phyloP scores from a whole-genome alignment of 2,797 vertebrate genomes.

The Benthosema pterotum region DNA sequence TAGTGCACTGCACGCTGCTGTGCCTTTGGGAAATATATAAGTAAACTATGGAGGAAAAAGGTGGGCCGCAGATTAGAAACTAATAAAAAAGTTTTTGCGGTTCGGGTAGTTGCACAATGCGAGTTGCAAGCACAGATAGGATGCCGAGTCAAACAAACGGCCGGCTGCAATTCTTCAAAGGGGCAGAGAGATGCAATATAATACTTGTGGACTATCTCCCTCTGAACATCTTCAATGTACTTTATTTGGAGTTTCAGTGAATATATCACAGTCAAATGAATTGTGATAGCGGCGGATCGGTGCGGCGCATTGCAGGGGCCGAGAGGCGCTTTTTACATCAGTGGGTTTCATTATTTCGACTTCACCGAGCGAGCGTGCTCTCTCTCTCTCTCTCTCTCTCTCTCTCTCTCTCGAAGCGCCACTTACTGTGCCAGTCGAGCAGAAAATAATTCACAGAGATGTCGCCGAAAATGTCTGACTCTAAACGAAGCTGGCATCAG shows the following conservation, averaged over 20 bases:
- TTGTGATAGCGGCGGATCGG: not conserved
- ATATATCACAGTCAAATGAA: conserved; percentile 30
- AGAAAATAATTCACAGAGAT: conserved; percentile 21
- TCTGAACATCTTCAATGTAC: conserved; percentile 27
- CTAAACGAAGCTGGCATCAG: conserved; percentile 26
- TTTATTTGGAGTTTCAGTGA: conserved; percentile 26
- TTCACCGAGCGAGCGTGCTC: not conserved
- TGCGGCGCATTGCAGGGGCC: conserved; percentile 2
- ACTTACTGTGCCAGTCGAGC: conserved; percentile 10
- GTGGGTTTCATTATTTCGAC: conserved; percentile 8
- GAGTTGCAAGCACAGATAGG: conserved; percentile 37
- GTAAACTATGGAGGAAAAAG: conserved; percentile 25
- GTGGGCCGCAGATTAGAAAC: conserved; percentile 48
- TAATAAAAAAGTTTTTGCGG: conserved; percentile 51
- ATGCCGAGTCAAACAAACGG: conserved; percentile 38
- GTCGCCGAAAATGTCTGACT: conserved; percentile 26
- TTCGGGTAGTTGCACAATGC: conserved; percentile 43
- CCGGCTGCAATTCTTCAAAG: conserved; percentile 50
- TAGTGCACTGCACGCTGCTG: conserved; percentile 38
- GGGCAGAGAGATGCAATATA: conserved; percentile 22
- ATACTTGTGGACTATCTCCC: conserved; percentile 20
- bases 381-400: no score
- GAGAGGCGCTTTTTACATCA: conserved; percentile 2
- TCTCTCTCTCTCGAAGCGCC: conserved; percentile 9
- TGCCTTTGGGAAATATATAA: conserved; percentile 40